Conservation (phyloP, 2,888 invertebrate genomes). For the Stenolophus ochropezus region DNA sequence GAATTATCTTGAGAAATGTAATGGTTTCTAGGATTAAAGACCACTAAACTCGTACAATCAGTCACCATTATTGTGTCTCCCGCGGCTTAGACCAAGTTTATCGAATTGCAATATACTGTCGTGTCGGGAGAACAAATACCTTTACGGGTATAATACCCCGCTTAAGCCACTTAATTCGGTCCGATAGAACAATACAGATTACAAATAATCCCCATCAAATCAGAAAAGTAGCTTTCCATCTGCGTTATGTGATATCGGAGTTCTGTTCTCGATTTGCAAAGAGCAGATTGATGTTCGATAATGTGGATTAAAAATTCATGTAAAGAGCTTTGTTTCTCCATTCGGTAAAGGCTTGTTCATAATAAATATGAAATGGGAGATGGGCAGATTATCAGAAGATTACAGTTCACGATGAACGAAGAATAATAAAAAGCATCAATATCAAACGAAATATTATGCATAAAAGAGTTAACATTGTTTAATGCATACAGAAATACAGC, state of each 20-base stretch:
- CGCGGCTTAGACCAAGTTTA: background rate
- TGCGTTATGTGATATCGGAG: slow-evolving; percentile 25
- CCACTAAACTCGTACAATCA: background rate
- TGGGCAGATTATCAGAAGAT: background rate
- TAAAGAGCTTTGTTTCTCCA: slow-evolving; percentile 8
- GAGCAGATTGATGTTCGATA: background rate
- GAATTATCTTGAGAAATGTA: background rate
- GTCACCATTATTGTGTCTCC: background rate
- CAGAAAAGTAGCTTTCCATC: slow-evolving; percentile 35
- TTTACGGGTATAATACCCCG: slow-evolving; percentile 15
- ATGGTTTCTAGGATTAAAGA: slow-evolving; percentile 15
- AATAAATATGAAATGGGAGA: background rate
- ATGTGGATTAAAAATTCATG: slow-evolving; percentile 18
- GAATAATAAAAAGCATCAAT: background rate
- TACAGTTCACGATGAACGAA: background rate
- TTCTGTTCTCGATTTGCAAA: background rate
- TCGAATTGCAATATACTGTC: background rate
- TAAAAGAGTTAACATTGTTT: too few relatives aligned
- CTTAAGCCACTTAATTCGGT: slow-evolving; percentile 23
- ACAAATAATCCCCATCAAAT: slow-evolving; percentile 30
- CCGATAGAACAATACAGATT: slow-evolving; percentile 39
- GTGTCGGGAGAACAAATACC: slow-evolving; percentile 5
- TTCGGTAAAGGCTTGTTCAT: background rate
- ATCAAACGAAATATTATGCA: too few relatives aligned
- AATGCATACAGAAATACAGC: too few relatives aligned